Conservation (phyloP, 2,888 invertebrate genomes). For the Brachyptera putata region DNA sequence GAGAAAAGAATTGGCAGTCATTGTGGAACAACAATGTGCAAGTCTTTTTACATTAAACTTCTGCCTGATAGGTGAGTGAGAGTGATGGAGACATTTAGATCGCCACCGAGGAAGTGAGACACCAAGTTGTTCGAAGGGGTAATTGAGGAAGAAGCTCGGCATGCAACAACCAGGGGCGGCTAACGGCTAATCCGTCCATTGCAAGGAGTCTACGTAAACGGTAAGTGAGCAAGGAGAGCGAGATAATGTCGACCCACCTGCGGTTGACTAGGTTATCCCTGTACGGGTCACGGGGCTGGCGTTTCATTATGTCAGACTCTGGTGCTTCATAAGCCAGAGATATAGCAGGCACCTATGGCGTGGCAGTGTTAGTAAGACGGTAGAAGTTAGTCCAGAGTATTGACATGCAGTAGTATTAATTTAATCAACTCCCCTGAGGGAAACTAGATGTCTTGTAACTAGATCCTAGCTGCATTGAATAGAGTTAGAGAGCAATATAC, state of each 20-base stretch:
- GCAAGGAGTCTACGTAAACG: constrained; percentile 20
- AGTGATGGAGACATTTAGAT: constrained; percentile 20
- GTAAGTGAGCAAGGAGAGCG: constrained; percentile 12
- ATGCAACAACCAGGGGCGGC: constrained; percentile 7
- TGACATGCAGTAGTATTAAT: constrained; percentile 4
- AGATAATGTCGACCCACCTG: constrained; percentile 65
- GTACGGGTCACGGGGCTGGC: constrained; percentile 95
- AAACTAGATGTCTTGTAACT: constrained; percentile 5
- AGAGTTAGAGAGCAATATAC: constrained; percentile 25
- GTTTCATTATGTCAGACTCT: constrained; percentile 99
- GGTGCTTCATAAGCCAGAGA: constrained; percentile 98
- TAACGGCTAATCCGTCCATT: constrained; percentile 4
- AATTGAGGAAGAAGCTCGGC: background rate
- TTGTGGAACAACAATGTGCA: constrained; percentile 22
- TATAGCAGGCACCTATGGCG: constrained; percentile 91
- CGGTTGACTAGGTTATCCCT: constrained; percentile 98
- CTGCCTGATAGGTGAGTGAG: constrained; percentile 22
- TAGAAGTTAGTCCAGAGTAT: constrained; percentile 26
- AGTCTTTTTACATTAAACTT: constrained; percentile 25
- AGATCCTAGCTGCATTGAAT: constrained; percentile 14
- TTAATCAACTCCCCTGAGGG: constrained; percentile 1
- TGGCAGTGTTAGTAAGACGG: constrained; percentile 45
- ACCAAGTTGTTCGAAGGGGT: constrained; percentile 13
- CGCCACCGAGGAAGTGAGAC: constrained; percentile 12
- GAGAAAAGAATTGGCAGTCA: background rate